phyloP scores from a whole-genome alignment of 2,113 vertebrate genomes.

The Tragulus kanchil region DNA sequence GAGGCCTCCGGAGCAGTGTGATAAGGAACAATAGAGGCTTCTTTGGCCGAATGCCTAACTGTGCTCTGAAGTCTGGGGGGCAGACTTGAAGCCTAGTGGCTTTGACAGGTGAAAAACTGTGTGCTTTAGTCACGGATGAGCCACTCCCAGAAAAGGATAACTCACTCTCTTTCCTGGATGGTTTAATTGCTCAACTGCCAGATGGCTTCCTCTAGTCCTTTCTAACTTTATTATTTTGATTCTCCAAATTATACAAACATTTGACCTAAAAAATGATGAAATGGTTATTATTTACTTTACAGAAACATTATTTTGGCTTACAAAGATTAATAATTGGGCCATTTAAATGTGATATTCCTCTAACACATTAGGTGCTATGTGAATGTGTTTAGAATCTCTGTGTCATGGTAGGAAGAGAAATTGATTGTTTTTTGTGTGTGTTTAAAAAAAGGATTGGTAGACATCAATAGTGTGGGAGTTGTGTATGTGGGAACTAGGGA shows the following conservation, averaged over 20 bases:
- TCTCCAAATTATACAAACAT: slow-evolving; percentile 62
- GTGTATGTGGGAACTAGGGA: background rate
- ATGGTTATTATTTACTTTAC: background rate
- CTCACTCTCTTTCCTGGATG: background rate
- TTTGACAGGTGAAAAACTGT: slow-evolving; percentile 65
- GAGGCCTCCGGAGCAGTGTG: background rate
- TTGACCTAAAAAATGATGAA: slow-evolving; percentile 32
- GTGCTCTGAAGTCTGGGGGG: background rate
- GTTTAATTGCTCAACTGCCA: slow-evolving; percentile 14
- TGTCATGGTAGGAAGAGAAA: background rate
- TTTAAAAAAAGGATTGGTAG: background rate
- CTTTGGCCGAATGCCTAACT: background rate
- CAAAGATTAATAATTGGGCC: background rate
- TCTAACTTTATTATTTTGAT: slow-evolving; percentile 65
- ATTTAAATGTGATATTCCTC: background rate
- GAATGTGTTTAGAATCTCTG: background rate
- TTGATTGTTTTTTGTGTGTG: background rate
- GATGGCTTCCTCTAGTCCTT: slow-evolving; percentile 36
- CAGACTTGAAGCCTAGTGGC: slow-evolving; percentile 39
- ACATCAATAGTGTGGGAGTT: background rate
- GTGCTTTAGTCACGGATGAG: slow-evolving; percentile 35
- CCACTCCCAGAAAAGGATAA: slow-evolving; percentile 50
- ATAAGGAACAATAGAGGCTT: background rate
- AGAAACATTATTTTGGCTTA: slow-evolving; percentile 2
- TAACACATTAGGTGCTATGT: background rate